phyloP scores from a whole-genome alignment of 2,888 invertebrate species.

The Tuberolachnus salignus region DNA sequence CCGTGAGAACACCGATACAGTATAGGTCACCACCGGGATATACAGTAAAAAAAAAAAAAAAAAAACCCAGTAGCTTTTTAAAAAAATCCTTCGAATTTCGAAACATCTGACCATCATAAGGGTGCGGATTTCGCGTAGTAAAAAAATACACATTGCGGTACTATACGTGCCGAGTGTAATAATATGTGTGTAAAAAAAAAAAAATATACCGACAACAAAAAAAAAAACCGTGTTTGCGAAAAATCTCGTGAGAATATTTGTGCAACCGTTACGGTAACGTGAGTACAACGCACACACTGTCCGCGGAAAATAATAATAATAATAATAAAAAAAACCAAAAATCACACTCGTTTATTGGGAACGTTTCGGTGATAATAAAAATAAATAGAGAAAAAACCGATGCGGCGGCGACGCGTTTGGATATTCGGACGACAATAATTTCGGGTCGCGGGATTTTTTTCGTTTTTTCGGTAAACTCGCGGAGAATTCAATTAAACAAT shows the following conservation, averaged over 20 bases:
- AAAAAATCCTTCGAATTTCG: constrained; percentile 47
- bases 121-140: constrained; percentile 24
- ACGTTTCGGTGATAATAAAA: background rate
- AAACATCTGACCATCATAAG: constrained; percentile 47
- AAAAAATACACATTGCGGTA: constrained; percentile 38
- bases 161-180: background rate
- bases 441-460: background rate
- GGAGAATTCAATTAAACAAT: constrained; percentile 16
- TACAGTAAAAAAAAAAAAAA: constrained; percentile 8
- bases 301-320: background rate
- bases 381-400: background rate
- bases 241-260: constrained; percentile 49
- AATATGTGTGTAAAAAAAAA: background rate
- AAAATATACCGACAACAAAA: background rate
- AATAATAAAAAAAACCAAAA: background rate
- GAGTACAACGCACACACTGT: background rate
- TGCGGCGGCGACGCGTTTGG: background rate
- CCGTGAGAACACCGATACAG: constrained; percentile 41
- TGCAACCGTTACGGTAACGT: background rate
- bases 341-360: background rate
- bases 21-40: constrained; percentile 45
- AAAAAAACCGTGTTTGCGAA: constrained; percentile 12
- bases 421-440: background rate
- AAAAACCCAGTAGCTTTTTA: constrained; percentile 11
- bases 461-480: background rate